Evolutionary conservation across 2,888 invertebrate genomes (phyloP), one percentile per base, ranked within the genome.

Genomic region (Lymantria monacha): DNA sequence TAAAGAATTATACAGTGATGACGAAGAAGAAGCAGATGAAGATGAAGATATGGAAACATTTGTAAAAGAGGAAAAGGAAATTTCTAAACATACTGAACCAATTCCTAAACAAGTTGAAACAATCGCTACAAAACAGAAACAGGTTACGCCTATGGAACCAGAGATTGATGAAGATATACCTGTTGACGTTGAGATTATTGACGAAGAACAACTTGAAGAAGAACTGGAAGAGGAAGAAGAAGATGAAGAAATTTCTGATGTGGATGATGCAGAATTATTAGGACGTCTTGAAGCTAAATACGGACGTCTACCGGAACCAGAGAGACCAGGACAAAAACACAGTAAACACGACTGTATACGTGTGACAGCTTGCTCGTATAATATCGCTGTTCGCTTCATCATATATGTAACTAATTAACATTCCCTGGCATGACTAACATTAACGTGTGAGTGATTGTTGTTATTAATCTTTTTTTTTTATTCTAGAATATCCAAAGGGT

Each of bases 221-320:
- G 92, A 92, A 59, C 81, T 89, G 12, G 66, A 64, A 88, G 92
- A 92, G 42, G 81, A 83, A 52, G 87, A 85, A 44, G 87, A 86
- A 46, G 91, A 91, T 1, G 91, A 92, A 54, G 91, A 92, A 54
- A 89, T 92, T 61, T 93, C 93, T 0, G 94, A 95, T 63, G 93
- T 94, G 0, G 95, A 95, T 71, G 95, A 95, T 72, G 92, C 92
- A 7, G 95, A 95, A 58, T 83, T 95, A 44, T 87, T 95, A 66
- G 94, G 88, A 69, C 92, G 95, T 59, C 83, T 95, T 51, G 95
- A 95, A 74, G 94, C 93, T 30, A 95, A 95, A 90, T 95, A 95
- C 76, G 95, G 95, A 46, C 93, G 94, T 60, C 79, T 95, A 48
- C 93, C 93, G 10, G 92, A 93, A 58, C 79, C 92, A 2, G 83